phyloP scores from a whole-genome alignment of 1,140 invertebrate genomes.

The Sarcophaga peregrina region DNA sequence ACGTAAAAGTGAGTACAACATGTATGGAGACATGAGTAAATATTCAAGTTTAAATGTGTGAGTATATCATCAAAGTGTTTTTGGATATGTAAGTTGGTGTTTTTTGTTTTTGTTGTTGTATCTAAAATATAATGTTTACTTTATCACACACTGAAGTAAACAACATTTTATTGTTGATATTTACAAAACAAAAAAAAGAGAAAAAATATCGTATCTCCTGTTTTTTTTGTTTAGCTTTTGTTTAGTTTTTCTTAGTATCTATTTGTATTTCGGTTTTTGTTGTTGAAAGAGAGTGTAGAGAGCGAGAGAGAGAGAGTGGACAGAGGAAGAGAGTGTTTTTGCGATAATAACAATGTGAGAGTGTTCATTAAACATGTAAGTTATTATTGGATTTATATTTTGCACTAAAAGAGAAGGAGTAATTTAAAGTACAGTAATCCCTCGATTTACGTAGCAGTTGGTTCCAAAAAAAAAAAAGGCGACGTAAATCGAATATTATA shows the following conservation, averaged over 20 bases:
- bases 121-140: conserved; percentile 33
- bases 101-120: neutral
- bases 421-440: too few relatives aligned
- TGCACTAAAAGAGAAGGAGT: too few relatives aligned
- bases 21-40: neutral
- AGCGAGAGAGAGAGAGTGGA: neutral
- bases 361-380: too few relatives aligned
- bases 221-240: conserved; percentile 11
- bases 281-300: neutral
- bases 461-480: too few relatives aligned
- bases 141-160: conserved; percentile 40
- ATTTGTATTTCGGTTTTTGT: neutral
- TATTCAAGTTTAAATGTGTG: neutral
- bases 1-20: neutral
- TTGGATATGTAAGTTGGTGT: neutral
- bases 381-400: too few relatives aligned
- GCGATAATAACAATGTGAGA: neutral
- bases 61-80: neutral
- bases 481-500: too few relatives aligned
- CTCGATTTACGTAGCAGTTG: too few relatives aligned
- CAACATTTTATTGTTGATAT: conserved; percentile 31
- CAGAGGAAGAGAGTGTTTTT: neutral
- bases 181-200: too few relatives aligned
- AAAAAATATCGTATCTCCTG: neutral
- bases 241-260: conserved; percentile 30